phyloP scores from a whole-genome alignment of 2,797 vertebrate species.

The Antennarius maculatus region DNA sequence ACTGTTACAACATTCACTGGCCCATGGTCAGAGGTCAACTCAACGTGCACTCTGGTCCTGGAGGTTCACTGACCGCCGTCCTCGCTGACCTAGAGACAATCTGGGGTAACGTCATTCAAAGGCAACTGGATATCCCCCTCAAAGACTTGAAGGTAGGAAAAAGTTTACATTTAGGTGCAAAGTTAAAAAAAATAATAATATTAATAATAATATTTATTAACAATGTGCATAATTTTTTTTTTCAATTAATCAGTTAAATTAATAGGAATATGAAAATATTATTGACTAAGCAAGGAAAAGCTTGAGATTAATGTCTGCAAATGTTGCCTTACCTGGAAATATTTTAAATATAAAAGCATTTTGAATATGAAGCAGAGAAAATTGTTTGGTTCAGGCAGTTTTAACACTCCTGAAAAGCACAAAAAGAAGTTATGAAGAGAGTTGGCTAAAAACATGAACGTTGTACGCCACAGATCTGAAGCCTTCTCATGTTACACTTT shows the following conservation, averaged over 20 bases:
- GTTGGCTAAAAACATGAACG: background rate
- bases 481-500: background rate
- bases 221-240: background rate
- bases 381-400: too few relatives aligned
- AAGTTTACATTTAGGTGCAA: background rate
- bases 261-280: background rate
- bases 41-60: slow-evolving; percentile 88
- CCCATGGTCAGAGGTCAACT: slow-evolving; percentile 91
- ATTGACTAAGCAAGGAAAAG: background rate
- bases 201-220: background rate
- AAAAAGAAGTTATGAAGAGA: background rate
- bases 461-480: background rate
- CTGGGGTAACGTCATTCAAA: slow-evolving; percentile 93
- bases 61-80: slow-evolving; percentile 90
- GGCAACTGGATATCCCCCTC: slow-evolving; percentile 92
- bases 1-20: slow-evolving; percentile 93
- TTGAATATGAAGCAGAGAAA: too few relatives aligned
- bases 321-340: too few relatives aligned
- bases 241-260: background rate
- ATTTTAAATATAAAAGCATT: too few relatives aligned
- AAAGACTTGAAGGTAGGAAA: slow-evolving; percentile 94
- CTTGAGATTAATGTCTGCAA: background rate
- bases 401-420: too few relatives aligned
- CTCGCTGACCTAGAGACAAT: slow-evolving; percentile 93
- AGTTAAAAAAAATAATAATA: background rate